Evolutionary conservation across 30 jellyfish, hydroid and myxozoan genomes (phyloP).

Genomic region (Cassiopea andromeda): DNA sequence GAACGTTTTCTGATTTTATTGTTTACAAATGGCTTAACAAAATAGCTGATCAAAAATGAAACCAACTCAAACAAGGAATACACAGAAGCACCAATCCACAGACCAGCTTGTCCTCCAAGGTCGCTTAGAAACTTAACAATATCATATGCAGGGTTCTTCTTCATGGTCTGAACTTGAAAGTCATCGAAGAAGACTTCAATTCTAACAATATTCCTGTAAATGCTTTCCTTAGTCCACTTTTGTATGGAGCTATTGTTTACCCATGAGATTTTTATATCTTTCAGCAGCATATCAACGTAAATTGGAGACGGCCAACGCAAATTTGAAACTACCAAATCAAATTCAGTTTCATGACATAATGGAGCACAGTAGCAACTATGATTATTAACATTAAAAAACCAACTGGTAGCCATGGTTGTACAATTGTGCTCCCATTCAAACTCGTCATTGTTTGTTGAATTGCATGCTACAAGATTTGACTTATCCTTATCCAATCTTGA

Average conservation of each 20-base stretch:
- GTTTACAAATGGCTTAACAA: background rate
- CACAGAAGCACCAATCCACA: slow-evolving; percentile 1
- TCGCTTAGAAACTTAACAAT: background rate
- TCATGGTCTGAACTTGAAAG: background rate
- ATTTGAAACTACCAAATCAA: background rate
- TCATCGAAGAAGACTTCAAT: background rate
- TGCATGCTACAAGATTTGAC: background rate
- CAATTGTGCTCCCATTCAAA: background rate
- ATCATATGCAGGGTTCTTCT: background rate
- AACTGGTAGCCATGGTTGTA: background rate
- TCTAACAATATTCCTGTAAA: background rate
- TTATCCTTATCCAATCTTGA: background rate
- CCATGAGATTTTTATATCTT: background rate
- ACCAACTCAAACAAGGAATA: background rate
- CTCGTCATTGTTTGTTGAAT: background rate
- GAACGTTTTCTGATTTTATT: background rate
- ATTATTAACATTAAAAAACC: background rate
- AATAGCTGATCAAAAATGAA: background rate
- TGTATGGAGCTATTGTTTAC: background rate
- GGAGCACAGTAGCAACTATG: background rate
- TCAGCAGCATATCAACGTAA: background rate
- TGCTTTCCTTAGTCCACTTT: background rate
- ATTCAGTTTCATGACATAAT: background rate
- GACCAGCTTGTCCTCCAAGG: slow-evolving; percentile 8
- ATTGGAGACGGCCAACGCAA: background rate